Conservation (phyloP, 2,797 vertebrate genomes). For the Natrix natrix region DNA sequence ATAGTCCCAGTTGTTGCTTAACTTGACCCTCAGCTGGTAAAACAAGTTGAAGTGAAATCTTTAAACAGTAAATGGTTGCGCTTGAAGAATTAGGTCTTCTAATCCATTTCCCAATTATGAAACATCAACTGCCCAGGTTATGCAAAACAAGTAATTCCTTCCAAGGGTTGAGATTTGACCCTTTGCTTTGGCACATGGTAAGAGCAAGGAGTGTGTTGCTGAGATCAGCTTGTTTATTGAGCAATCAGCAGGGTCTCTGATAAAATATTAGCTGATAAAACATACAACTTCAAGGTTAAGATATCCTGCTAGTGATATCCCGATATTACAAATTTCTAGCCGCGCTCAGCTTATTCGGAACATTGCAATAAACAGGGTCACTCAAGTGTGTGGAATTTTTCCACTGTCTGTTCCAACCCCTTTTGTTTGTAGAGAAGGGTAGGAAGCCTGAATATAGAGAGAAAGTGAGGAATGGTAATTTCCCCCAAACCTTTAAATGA, state of each 20-base stretch:
- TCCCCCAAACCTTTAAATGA: not conserved
- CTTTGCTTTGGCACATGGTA: conserved; percentile 19
- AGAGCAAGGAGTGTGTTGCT: not conserved
- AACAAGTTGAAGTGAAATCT: not conserved
- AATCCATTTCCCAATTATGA: not conserved
- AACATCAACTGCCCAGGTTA: not conserved
- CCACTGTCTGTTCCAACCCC: not conserved
- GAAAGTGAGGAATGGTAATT: not conserved
- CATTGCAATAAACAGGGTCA: not conserved
- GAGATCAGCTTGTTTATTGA: not conserved
- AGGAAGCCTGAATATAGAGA: not conserved
- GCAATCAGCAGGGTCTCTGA: conserved; percentile 35
- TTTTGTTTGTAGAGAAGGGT: not conserved
- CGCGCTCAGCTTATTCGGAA: not conserved
- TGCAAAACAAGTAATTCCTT: not conserved
- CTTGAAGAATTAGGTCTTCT: not conserved
- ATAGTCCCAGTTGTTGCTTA: not conserved
- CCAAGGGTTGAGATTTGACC: conserved; percentile 26
- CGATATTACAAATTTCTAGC: not conserved
- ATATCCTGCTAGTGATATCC: not conserved
- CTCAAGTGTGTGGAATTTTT: not conserved
- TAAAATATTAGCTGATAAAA: not conserved
- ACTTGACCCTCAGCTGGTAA: not conserved
- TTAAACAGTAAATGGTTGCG: not conserved
- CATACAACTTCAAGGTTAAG: not conserved